Percentiles rank a stretch among this genome's conserved stretches.
These are phyloP conservation scores for Lampris incognitus DNA, from an alignment of 2,113 vertebrate genomes.

Conservation along the genomic window DNA sequence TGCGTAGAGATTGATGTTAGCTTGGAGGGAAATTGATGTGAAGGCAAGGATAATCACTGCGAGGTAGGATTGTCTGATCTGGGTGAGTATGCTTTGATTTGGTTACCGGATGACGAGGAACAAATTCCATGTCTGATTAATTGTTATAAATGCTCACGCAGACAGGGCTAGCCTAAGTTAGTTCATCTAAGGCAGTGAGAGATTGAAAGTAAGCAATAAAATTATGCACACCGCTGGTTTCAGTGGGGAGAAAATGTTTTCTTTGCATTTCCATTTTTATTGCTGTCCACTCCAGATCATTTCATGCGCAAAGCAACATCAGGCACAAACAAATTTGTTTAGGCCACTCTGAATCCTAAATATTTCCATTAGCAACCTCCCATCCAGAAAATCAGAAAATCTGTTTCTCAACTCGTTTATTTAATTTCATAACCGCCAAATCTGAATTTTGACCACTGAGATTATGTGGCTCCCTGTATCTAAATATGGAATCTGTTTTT, in stretches of 20 bases:
- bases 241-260: conserved; percentile 64
- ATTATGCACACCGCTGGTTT: conserved; percentile 72
- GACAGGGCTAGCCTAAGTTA: conserved; percentile 48
- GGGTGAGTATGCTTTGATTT: conserved; percentile 32
- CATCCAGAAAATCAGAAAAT: conserved; percentile 59
- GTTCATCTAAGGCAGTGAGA: conserved; percentile 63
- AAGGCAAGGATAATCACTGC: conserved; percentile 39
- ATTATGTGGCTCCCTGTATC: conserved; percentile 3
- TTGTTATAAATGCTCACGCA: conserved; percentile 66
- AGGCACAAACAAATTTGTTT: conserved; percentile 73
- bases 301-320: conserved; percentile 73
- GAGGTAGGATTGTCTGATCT: conserved; percentile 3
- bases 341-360: conserved; percentile 70
- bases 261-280: conserved; percentile 83
- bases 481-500: conserved; percentile 3
- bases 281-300: conserved; percentile 76
- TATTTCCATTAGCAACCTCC: conserved; percentile 67
- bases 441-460: conserved; percentile 12
- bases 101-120: conserved; percentile 54
- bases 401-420: conserved; percentile 34
- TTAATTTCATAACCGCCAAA: conserved; percentile 23
- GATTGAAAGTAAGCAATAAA: conserved; percentile 62
- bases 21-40: conserved; percentile 31
- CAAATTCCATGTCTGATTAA: conserved; percentile 68
- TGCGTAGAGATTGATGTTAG: conserved; percentile 14